Base-by-base conservation (phyloP, 2,888 invertebrate species). In the Tuta absoluta region DNA sequence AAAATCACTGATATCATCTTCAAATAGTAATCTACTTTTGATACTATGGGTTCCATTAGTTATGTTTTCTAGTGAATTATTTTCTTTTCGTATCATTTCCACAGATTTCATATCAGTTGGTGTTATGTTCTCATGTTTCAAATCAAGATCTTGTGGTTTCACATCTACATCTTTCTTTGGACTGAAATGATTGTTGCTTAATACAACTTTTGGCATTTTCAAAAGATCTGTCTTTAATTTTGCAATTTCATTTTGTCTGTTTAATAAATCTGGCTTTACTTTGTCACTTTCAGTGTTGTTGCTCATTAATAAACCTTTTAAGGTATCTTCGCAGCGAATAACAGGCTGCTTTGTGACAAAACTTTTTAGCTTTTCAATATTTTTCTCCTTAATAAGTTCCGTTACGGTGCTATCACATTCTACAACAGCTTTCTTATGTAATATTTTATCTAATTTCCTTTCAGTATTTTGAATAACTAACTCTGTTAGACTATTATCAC, bases 11-110 rank as follows among this genome's bases (percentile, higher is more conserved):
- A 45, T 41, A 1, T 74, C 74, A 14, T 75, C 75, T 67, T 78
- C 76, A 28, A 78, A 77, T 7, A 63, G 10, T 5, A 78, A 38
- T 53, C 71, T 71, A 51, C 67, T 70, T 37, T 66, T 69, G 14
- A 71, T 67, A 28, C 37, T 62, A 14, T 1, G 21, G 4, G n/a
- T 10, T 3, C n/a, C 21, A 24, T 53, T 53, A 8, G 21, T 53
- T 21, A 21, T 23, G 14, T 14, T 23, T 7, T 24, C 56, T 56
- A 56, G 3, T 8, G 17, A 8, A 4, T 33, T 28, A 0, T 56
- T 1, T 53, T 53, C 11, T 49, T n/a, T 3, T 17, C n/a, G 5
- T 17, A 45, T 17, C 17, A 45, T 45, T 17, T 33, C 33, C 1
- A 8, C 10, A 33, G 8, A 33, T 33, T 33, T 33, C 33, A 33